Conservation (phyloP, 1,140 invertebrate species). For the Anoplophora glabripennis region DNA sequence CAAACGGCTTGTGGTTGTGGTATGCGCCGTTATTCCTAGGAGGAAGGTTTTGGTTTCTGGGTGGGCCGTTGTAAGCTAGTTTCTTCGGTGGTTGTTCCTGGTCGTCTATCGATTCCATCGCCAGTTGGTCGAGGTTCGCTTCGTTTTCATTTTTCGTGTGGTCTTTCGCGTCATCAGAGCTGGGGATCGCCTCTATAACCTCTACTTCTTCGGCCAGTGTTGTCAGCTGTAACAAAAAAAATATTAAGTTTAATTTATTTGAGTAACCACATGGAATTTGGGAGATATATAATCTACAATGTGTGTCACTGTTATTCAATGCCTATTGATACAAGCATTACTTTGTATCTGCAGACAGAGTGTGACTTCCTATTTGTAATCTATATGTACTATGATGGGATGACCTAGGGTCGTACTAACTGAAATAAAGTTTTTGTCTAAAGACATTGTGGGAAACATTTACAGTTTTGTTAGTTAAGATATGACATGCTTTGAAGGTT, state of each 20-base stretch:
- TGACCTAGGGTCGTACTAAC: too few species aligned
- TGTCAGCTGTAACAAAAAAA: slow-evolving; percentile 49
- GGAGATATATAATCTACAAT: not conserved
- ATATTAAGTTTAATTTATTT: not conserved
- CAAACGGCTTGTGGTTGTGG: slow-evolving; percentile 48
- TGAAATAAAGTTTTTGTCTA: too few species aligned
- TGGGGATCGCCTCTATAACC: slow-evolving; percentile 60
- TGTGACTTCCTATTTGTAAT: not conserved
- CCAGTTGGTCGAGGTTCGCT: slow-evolving; percentile 61
- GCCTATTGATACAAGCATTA: not conserved
- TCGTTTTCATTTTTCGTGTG: slow-evolving; percentile 45
- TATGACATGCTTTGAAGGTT: too few species aligned
- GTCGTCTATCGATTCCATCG: slow-evolving; percentile 62
- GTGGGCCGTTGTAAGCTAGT: slow-evolving; percentile 54
- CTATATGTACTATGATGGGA: too few species aligned
- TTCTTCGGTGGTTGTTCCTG: slow-evolving; percentile 54
- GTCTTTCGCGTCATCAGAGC: slow-evolving; percentile 56
- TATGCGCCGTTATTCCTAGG: slow-evolving; percentile 12
- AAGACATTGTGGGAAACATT: too few species aligned
- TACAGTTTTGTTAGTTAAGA: too few species aligned
- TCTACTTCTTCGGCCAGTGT: slow-evolving; percentile 61
- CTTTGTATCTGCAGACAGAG: not conserved
- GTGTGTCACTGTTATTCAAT: not conserved
- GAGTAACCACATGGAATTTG: not conserved
- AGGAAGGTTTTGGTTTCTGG: slow-evolving; percentile 33